A percentile compares a stretch with the other conserved stretches of the same genome.
phyloP scores from a whole-genome alignment of 2,797 vertebrate species.

The Phrynocephalus guinanensis region DNA sequence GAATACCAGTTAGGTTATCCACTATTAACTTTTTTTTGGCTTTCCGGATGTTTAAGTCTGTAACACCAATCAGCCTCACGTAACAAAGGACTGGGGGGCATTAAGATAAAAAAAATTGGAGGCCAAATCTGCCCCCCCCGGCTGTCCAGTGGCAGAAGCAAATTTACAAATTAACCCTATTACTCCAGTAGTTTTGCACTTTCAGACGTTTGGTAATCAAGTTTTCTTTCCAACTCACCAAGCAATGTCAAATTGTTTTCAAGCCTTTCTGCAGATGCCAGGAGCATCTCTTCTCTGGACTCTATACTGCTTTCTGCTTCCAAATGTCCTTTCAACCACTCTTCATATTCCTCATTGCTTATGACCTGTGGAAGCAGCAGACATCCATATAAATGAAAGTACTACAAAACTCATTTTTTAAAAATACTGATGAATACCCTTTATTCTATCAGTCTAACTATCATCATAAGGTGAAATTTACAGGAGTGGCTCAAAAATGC shows the following conservation, averaged over 20 bases:
- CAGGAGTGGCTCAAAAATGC: not conserved
- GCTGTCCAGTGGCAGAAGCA: not conserved
- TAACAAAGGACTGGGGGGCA: not conserved
- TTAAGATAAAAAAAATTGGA: not conserved
- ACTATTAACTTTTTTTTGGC: not conserved
- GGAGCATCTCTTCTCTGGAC: slow-evolving; percentile 87
- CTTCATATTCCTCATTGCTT: slow-evolving; percentile 86
- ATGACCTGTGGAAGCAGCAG: slow-evolving; percentile 74
- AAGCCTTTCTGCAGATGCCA: slow-evolving; percentile 86
- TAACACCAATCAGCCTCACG: not conserved
- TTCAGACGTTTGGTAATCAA: slow-evolving; percentile 2
- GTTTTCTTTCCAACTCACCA: slow-evolving; percentile 77
- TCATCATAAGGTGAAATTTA: not conserved
- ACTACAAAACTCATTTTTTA: not conserved
- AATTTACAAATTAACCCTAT: not conserved
- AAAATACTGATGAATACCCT: not conserved
- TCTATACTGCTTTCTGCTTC: slow-evolving; percentile 94
- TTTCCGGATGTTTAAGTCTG: not conserved
- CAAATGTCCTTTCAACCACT: slow-evolving; percentile 87
- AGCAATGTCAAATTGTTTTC: slow-evolving; percentile 90
- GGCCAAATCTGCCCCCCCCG: not conserved
- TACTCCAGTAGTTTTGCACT: not conserved
- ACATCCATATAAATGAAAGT: not conserved
- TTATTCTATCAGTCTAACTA: not conserved
- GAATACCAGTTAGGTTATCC: not conserved